Conservation (phyloP, 2,888 invertebrate genomes). For the Euplagia quadripunctaria region DNA sequence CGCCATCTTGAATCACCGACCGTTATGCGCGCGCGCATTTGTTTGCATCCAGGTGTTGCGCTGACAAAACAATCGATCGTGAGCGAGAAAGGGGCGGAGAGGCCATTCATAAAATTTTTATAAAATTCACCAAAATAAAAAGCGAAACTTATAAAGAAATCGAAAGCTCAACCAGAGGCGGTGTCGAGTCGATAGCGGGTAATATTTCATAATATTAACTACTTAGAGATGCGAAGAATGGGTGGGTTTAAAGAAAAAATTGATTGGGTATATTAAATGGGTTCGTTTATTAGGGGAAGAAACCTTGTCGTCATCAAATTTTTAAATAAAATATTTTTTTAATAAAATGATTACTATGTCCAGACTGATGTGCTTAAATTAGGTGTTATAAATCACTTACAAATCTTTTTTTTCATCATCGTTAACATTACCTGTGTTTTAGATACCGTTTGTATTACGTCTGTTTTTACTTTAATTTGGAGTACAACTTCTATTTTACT, state of each 20-base stretch:
- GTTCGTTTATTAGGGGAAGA: slow-evolving; percentile 54
- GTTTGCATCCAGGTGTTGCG: slow-evolving; percentile 84
- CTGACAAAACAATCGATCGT: slow-evolving; percentile 86
- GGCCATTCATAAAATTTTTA: slow-evolving; percentile 78
- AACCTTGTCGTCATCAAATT: slow-evolving; percentile 35
- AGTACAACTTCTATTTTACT: background rate
- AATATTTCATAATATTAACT: slow-evolving; percentile 86
- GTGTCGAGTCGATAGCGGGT: slow-evolving; percentile 69
- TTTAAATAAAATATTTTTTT: background rate
- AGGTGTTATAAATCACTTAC: slow-evolving; percentile 8
- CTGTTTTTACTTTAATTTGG: background rate
- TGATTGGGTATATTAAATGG: slow-evolving; percentile 69
- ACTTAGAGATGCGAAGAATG: slow-evolving; percentile 80
- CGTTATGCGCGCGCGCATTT: slow-evolving; percentile 77
- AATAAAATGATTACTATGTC: background rate
- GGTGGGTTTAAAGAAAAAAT: slow-evolving; percentile 77
- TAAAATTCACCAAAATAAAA: slow-evolving; percentile 79
- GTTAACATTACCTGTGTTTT: slow-evolving; percentile 35
- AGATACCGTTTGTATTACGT: slow-evolving; percentile 2
- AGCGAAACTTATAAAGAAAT: slow-evolving; percentile 70
- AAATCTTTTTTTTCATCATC: slow-evolving; percentile 22
- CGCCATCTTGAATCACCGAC: slow-evolving; percentile 75
- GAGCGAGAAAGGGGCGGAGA: slow-evolving; percentile 80
- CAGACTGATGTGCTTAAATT: background rate
- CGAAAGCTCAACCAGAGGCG: slow-evolving; percentile 56